A percentile compares a stretch with the other conserved stretches of the same genome.
phyloP scores from a whole-genome alignment of 2,797 vertebrate genomes.

The Botia almorhae region DNA sequence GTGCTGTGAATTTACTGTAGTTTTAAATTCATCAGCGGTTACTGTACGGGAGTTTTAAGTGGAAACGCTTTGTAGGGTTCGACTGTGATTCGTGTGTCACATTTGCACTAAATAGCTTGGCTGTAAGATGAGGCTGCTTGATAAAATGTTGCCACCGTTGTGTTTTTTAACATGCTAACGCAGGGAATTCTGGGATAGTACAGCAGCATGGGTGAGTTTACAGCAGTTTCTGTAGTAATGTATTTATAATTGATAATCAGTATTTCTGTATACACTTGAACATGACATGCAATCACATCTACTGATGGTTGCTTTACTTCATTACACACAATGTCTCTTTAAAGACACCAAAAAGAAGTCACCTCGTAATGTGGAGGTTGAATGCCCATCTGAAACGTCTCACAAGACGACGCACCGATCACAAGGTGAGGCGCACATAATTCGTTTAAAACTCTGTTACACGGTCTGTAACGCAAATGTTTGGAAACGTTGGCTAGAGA shows the following conservation, averaged over 20 bases:
- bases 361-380: neutral
- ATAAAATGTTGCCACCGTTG: neutral
- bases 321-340: slow-evolving; percentile 16
- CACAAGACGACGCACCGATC: neutral
- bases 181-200: neutral
- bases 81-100: neutral
- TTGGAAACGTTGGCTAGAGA: neutral
- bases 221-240: neutral
- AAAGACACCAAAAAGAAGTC: slow-evolving; percentile 51
- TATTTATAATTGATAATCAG: neutral
- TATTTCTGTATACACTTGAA: neutral
- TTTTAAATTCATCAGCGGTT: neutral
- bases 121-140: slow-evolving; percentile 28
- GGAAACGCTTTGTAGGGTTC: neutral
- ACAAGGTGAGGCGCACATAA: slow-evolving; percentile 34
- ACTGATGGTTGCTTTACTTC: neutral
- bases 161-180: neutral
- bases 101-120: neutral
- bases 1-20: neutral
- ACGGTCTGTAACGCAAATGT: neutral
- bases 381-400: slow-evolving; percentile 15
- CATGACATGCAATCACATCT: neutral
- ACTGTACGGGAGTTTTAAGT: neutral
- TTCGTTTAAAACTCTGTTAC: neutral
- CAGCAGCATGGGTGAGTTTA: slow-evolving; percentile 50